phyloP scores from a whole-genome alignment of 2,888 invertebrate genomes.

The Hemistola chrysoprasaria region DNA sequence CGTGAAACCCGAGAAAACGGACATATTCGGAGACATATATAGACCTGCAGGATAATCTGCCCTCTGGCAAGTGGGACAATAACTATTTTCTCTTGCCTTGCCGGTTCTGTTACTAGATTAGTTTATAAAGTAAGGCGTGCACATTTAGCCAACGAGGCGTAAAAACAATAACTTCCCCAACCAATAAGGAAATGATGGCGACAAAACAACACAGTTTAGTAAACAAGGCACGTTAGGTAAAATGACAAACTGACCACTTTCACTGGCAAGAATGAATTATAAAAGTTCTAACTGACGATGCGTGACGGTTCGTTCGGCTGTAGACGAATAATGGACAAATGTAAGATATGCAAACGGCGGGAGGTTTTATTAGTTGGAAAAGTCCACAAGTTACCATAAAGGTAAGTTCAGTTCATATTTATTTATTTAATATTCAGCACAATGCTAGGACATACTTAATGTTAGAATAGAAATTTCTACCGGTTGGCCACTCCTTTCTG shows the following conservation, averaged over 20 bases:
- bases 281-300: conserved; percentile 51
- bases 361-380: conserved; percentile 2
- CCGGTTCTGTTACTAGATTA: too few species aligned
- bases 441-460: too few species aligned
- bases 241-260: conserved; percentile 67
- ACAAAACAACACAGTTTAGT: conserved; percentile 41
- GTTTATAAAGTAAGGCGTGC: background rate
- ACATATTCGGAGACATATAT: too few species aligned
- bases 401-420: too few species aligned
- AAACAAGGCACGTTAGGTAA: conserved; percentile 54
- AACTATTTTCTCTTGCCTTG: too few species aligned
- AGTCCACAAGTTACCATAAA: conserved; percentile 1
- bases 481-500: too few species aligned
- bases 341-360: conserved; percentile 11
- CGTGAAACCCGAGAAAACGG: too few species aligned
- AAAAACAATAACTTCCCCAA: conserved; percentile 28
- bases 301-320: conserved; percentile 36
- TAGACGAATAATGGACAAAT: conserved; percentile 29
- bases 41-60: too few species aligned
- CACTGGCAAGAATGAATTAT: conserved; percentile 62
- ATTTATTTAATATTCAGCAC: too few species aligned
- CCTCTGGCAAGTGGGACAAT: too few species aligned
- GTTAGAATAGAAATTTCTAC: too few species aligned
- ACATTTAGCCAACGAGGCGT: background rate
- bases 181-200: conserved; percentile 44